These are phyloP conservation scores for Nannospalax galili DNA, from an alignment of 2,113 vertebrate genomes.

Conservation along the genomic window DNA sequence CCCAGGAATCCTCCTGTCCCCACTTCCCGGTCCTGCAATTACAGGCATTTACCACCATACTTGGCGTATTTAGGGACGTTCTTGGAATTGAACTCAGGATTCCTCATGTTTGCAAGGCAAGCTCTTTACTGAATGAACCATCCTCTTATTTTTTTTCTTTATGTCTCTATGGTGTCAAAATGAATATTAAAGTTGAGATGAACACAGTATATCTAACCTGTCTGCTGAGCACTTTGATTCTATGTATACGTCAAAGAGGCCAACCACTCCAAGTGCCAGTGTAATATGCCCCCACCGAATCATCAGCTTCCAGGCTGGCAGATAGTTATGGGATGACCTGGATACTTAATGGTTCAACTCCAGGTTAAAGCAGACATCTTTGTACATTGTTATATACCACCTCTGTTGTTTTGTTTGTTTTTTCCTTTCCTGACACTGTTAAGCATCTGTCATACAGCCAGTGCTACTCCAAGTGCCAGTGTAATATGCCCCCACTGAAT, in stretches of 20 bases:
- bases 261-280: neutral
- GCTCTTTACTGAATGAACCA: neutral
- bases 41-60: neutral
- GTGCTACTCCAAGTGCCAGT: neutral
- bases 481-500: neutral
- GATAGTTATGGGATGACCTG: neutral
- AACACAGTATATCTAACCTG: neutral
- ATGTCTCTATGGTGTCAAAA: neutral
- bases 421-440: neutral
- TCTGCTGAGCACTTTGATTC: constrained; percentile 1
- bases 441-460: neutral
- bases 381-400: neutral
- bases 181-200: neutral
- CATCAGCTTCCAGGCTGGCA: neutral
- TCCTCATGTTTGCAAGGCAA: neutral
- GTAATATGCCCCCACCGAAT: neutral
- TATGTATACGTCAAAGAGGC: neutral
- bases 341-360: neutral
- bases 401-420: neutral
- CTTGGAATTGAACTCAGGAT: neutral
- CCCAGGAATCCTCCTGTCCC: neutral
- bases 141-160: constrained; percentile 23
- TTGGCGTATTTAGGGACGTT: too few species aligned
- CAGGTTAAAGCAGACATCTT: neutral
- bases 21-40: neutral